Evolutionary conservation across 2,888 invertebrate genomes (phyloP), one percentile per base, ranked within the genome.

Genomic region (Drosophila planitibia): DNA sequence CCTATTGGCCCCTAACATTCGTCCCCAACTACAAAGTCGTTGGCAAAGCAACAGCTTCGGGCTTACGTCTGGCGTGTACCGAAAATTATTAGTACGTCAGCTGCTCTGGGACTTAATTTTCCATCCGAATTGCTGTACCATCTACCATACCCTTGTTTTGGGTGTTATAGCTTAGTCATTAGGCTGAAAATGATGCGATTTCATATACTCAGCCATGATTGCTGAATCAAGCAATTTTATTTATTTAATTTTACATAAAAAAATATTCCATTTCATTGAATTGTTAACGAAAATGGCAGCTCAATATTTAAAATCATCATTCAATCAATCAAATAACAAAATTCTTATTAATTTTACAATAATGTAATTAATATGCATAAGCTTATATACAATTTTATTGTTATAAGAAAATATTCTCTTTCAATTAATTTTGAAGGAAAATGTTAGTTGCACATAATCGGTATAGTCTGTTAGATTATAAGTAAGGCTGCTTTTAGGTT

Each of bases 21-120:
- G 28, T 14, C 12, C 16, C 44, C 67, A 79, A 79, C 72, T 79
- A 61, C 57, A 47, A 73, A 76, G 75, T 72, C 60, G 81, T 81
- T 81, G 81, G 61, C 82, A 74, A 49, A 69, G 81, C 79, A 81
- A 81, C 81, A 70, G 71, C 69, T 81, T 62, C 62, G 37, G 70
- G 79, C 73, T 79, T 79, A 76, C 39, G 78, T 78, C 78, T 74
- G 74, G 61, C 41, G 19, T 62, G 51, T 74, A 62, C 61, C 52
- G 39, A 65, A 79, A 67, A 79, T 79, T 65, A 79, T 73, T 73
- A 76, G 59, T 67, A 64, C 67, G 54, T 58, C 80, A 70, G 79
- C 64, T 71, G 68, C 51, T 19, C 35, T 53, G 53, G 54, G 68
- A 73, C 69, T 74, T 65, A 58, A 74, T 70, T 61, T 62, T 64